Conservation (phyloP, 2,888 invertebrate species). For the Sarcophaga subvicina region DNA sequence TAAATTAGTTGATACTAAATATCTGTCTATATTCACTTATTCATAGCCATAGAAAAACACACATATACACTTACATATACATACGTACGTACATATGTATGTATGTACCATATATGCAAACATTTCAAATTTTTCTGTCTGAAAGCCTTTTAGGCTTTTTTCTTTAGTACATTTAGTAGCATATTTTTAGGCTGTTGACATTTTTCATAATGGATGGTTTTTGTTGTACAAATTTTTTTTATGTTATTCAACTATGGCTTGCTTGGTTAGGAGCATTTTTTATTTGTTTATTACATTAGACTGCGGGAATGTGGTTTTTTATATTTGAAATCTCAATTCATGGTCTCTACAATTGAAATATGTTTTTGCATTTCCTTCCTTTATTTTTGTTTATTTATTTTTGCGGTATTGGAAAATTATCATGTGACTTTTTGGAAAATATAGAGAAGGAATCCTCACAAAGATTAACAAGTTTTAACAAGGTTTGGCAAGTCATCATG, state of each 20-base stretch:
- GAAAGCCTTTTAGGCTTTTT: conserved; percentile 33
- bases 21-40: conserved; percentile 24
- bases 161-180: conserved; percentile 40
- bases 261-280: conserved; percentile 5
- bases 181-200: conserved; percentile 67
- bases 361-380: conserved; percentile 53
- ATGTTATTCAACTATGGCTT: conserved; percentile 22
- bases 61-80: neutral
- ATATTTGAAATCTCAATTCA: conserved; percentile 48
- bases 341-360: conserved; percentile 61
- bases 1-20: conserved; percentile 64
- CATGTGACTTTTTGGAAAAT: neutral
- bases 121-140: conserved; percentile 18
- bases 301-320: conserved; percentile 15
- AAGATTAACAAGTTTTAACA: neutral
- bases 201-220: conserved; percentile 43
- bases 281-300: neutral
- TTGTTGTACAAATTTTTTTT: neutral
- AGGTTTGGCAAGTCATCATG: neutral
- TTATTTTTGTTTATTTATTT: neutral
- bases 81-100: neutral
- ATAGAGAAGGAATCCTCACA: conserved; percentile 16
- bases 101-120: neutral
- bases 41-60: neutral
- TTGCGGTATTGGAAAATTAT: conserved; percentile 1